Conservation (phyloP, 1,140 invertebrate genomes). For the Hetaerina americana region DNA sequence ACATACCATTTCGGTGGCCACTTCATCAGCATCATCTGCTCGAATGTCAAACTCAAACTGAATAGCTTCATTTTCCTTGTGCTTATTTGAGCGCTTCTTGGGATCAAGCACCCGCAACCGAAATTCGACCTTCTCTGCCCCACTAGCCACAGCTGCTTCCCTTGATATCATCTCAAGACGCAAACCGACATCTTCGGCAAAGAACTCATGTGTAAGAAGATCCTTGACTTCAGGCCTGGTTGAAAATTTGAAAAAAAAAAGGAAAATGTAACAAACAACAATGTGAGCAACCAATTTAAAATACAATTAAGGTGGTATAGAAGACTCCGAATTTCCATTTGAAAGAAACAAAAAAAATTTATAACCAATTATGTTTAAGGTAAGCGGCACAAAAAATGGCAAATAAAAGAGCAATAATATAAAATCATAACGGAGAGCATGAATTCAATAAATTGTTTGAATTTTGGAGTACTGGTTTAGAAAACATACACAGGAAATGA, state of each 20-base stretch:
- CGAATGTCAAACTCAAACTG: constrained; percentile 97
- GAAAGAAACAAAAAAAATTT: constrained; percentile 12
- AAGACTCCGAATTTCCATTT: constrained; percentile 4
- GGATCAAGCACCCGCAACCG: constrained; percentile 89
- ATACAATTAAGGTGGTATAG: no score
- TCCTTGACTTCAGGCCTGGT: constrained; percentile 89
- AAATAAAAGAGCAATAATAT: no score
- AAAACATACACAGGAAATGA: no score
- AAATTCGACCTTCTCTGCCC: constrained; percentile 62
- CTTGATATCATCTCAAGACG: constrained; percentile 83
- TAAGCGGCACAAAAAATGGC: no score
- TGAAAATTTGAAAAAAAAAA: constrained; percentile 30
- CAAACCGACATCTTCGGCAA: constrained; percentile 88
- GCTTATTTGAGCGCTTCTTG: constrained; percentile 87
- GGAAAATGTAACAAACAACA: constrained; percentile 5
- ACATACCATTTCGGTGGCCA: constrained; percentile 88
- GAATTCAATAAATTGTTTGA: no score
- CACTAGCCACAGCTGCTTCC: constrained; percentile 42
- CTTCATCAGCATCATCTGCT: constrained; percentile 84
- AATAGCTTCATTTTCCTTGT: constrained; percentile 99
- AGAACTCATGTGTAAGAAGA: constrained; percentile 91
- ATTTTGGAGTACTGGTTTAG: no score
- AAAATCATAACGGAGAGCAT: no score
- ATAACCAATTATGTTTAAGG: no score
- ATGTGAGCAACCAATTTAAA: no score